Percentiles rank a stretch among this genome's conserved stretches.
Evolutionary conservation across 2,888 invertebrate genomes (phyloP).

Genomic region (Drosophila nr. medialis): DNA sequence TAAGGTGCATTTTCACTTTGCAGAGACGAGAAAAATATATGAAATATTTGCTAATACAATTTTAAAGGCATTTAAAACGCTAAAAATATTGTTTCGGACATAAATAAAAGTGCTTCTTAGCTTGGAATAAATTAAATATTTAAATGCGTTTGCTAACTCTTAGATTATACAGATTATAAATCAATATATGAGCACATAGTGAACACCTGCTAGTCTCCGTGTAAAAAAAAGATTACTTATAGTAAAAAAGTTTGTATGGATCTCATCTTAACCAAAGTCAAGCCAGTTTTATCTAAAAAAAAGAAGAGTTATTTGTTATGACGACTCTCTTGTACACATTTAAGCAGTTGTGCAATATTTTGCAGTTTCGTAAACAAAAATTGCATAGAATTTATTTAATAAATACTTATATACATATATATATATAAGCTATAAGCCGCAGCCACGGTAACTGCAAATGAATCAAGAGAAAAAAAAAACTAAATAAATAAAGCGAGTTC

Average conservation of each 20-base stretch:
- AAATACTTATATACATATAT: conserved; percentile 25
- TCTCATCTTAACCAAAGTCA: not conserved
- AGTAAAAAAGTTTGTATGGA: not conserved
- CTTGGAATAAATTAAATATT: not conserved
- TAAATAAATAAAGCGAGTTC: conserved; percentile 40
- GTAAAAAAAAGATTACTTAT: not conserved
- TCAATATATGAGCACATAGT: not conserved
- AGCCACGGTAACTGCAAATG: conserved; percentile 25
- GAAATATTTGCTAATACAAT: too few species aligned
- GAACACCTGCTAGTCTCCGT: not conserved
- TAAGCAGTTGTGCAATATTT: not conserved
- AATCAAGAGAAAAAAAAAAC: conserved; percentile 19
- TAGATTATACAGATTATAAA: not conserved
- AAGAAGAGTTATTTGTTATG: not conserved
- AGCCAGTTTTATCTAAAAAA: not conserved
- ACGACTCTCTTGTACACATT: not conserved
- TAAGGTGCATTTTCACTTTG: not conserved
- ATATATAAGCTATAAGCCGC: conserved; percentile 12
- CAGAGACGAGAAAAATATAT: not conserved
- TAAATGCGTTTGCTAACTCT: not conserved
- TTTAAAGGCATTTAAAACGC: not conserved
- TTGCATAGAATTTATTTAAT: conserved; percentile 11
- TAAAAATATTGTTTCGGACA: accelerated
- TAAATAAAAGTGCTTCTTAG: not conserved
- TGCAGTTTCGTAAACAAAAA: not conserved